A percentile compares a stretch with the other conserved stretches of the same genome.
These are phyloP conservation scores for Neolamprologus devosi DNA, from an alignment of 2,113 vertebrate genomes.

Conservation along the genomic window DNA sequence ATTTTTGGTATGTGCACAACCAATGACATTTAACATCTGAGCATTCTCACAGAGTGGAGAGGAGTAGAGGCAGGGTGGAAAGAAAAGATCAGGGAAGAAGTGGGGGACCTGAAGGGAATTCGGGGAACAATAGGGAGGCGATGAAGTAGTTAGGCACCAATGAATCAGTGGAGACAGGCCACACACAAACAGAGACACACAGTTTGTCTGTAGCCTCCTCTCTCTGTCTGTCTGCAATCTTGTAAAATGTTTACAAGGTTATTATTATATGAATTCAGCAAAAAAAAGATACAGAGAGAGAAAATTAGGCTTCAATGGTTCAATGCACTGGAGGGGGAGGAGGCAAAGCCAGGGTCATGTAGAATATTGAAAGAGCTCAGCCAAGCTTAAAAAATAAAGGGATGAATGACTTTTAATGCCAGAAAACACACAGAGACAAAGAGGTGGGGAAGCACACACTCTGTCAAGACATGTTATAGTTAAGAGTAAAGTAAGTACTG, in stretches of 20 bases:
- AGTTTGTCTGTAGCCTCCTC: not conserved
- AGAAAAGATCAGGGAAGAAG: not conserved
- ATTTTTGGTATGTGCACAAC: conserved; percentile 39
- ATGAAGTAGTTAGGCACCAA: conserved; percentile 25
- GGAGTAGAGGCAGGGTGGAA: not conserved
- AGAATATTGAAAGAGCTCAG: conserved; percentile 28
- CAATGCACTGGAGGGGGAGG: not conserved
- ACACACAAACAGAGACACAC: conserved; percentile 19
- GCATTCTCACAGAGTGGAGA: not conserved
- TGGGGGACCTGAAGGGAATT: conserved; percentile 17
- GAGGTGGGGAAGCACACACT: conserved; percentile 1
- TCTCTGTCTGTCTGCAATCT: conserved; percentile 3
- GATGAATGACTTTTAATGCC: conserved; percentile 39
- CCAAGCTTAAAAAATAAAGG: conserved; percentile 41
- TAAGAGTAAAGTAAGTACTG: not conserved
- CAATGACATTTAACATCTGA: conserved; percentile 37
- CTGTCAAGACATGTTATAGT: not conserved
- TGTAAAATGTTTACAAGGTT: conserved; percentile 24
- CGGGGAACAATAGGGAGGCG: conserved; percentile 29
- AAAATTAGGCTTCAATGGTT: conserved; percentile 34
- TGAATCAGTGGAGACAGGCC: conserved; percentile 19
- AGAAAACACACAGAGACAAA: conserved; percentile 2
- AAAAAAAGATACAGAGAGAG: not conserved
- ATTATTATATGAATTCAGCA: conserved; percentile 17
- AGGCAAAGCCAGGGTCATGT: not conserved